Evolutionary conservation across 1,140 invertebrate genomes (phyloP).

Genomic region (Bactericera cockerelli): DNA sequence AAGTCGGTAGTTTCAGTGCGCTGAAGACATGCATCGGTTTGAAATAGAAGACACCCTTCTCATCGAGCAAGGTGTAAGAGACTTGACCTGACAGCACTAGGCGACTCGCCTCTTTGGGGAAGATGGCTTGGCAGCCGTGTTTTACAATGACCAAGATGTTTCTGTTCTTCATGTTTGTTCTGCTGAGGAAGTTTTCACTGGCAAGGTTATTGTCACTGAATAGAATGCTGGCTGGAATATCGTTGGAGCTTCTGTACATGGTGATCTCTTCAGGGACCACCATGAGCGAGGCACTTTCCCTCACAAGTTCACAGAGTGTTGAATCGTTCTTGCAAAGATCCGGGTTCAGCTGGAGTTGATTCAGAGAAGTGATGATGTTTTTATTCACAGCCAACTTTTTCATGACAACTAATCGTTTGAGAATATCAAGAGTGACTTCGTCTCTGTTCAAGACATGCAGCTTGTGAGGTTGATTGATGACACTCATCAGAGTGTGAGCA

Average conservation of each 20-base stretch:
- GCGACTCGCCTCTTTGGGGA: slow-evolving; percentile 53
- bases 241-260: slow-evolving; percentile 40
- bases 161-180: slow-evolving; percentile 33
- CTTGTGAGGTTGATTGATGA: slow-evolving; percentile 42
- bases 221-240: slow-evolving; percentile 42
- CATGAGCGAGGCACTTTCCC: slow-evolving; percentile 52
- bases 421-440: slow-evolving; percentile 42
- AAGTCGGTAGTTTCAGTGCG: slow-evolving; percentile 45
- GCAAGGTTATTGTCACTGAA: slow-evolving; percentile 51
- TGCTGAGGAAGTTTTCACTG: slow-evolving; percentile 55
- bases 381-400: slow-evolving; percentile 49
- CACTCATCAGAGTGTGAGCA: slow-evolving; percentile 37
- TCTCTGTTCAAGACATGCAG: slow-evolving; percentile 40
- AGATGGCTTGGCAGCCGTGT: slow-evolving; percentile 55
- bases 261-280: slow-evolving; percentile 41
- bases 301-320: slow-evolving; percentile 44
- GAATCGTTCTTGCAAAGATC: slow-evolving; percentile 47
- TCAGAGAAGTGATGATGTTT: slow-evolving; percentile 39
- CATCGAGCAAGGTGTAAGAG: slow-evolving; percentile 57
- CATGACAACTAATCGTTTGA: slow-evolving; percentile 55
- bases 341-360: slow-evolving; percentile 43
- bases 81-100: slow-evolving; percentile 56
- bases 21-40: slow-evolving; percentile 57
- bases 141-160: slow-evolving; percentile 53
- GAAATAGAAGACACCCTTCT: slow-evolving; percentile 56